These are phyloP conservation scores for Eupithecia pulchellata DNA, from an alignment of 2,888 invertebrate species.

Conservation along the genomic window DNA sequence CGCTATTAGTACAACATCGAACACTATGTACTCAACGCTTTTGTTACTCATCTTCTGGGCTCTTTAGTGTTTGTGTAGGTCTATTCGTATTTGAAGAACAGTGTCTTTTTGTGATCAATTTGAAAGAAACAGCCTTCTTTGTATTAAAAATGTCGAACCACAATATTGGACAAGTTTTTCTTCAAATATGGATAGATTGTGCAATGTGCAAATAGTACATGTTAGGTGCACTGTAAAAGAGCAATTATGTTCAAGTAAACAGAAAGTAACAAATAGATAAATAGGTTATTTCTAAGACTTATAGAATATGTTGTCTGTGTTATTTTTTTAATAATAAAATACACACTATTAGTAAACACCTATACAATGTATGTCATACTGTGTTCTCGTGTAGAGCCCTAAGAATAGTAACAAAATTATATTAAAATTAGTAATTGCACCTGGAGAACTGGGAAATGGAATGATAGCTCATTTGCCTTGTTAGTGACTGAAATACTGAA, in stretches of 20 bases:
- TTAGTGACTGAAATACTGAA: conserved; percentile 68
- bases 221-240: conserved; percentile 8
- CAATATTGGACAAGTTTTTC: not conserved
- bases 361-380: conserved; percentile 8
- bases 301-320: not conserved
- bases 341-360: conserved; percentile 14
- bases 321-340: conserved; percentile 21
- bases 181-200: conserved; percentile 7
- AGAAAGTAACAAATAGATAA: not conserved
- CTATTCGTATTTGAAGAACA: conserved; percentile 19
- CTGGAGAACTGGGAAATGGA: conserved; percentile 56
- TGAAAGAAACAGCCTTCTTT: not conserved
- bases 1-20: conserved; percentile 79
- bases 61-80: conserved; percentile 31
- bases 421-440: conserved; percentile 71
- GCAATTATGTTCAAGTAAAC: not conserved
- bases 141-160: not conserved
- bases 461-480: conserved; percentile 60
- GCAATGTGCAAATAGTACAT: conserved; percentile 6
- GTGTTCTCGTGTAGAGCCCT: conserved; percentile 53
- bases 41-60: conserved; percentile 68
- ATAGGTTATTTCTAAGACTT: not conserved
- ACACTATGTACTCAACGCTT: conserved; percentile 50
- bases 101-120: not conserved
- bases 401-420: conserved; percentile 75